Evolutionary conservation across 2,797 vertebrate genomes (phyloP), one percentile per base, ranked within the genome.

Genomic region (Danio tinwini): DNA sequence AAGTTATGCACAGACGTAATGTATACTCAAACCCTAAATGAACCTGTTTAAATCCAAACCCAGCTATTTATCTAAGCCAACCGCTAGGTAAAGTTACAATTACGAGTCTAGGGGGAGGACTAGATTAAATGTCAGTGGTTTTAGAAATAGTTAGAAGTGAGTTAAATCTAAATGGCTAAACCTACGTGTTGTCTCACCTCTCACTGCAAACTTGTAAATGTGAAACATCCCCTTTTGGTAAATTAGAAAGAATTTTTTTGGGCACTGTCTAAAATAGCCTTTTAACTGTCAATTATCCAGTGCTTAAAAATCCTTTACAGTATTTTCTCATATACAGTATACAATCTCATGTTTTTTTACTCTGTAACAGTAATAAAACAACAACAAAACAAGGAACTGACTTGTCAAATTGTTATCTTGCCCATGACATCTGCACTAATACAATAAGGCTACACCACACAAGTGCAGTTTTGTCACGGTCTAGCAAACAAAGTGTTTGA

Each of bases 41-140:
- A 78, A 81, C 81, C 74, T 83, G 53, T 76, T 79, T 71, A 83
- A 81, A 83, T 85, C 77, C 71, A 71, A 80, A 55, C 69, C 59
- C 73, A 42, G 72, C 19, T 64, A 78, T 80, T 85, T 71, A 77
- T 64, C 73, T 56, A 29, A 29, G 63, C 67, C 71, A 77, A 59
- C 10, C 53, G 65, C 68, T 56, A 77, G 72, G 68, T 81, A 64
- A n/a, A 39, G 73, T 86, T 86, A 53, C 83, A 81, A 74, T 76
- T 65, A 78, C 76, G 78, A 76, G 78, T 14, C 69, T 64, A 14
- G 21, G 52, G 73, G 62, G 61, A 79, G 63, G 59, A 78, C 76
- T 56, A 69, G 71, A 65, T 86, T 71, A 7, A 62, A 74, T 86
- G 83, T 84, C 81, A 82, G 39, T 74, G 21, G 8, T 44, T 45